These are phyloP conservation scores for Tinea semifulvella DNA, from an alignment of 2,888 invertebrate species.

Conservation along the genomic window DNA sequence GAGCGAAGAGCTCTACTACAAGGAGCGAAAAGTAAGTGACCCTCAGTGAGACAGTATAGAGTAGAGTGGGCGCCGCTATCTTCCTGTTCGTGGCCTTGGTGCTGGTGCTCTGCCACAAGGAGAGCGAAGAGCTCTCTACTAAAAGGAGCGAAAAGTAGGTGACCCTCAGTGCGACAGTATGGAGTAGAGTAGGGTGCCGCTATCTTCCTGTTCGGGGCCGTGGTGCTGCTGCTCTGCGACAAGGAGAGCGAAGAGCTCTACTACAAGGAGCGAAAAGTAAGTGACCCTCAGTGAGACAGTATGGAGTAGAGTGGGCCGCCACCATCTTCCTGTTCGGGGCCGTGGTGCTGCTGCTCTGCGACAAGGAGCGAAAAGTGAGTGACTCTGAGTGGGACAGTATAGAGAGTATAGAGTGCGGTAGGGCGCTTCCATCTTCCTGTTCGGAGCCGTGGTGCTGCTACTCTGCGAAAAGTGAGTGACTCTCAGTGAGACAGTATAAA, in stretches of 20 bases:
- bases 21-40: constrained; percentile 92
- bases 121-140: constrained; percentile 97
- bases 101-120: constrained; percentile 94
- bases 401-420: constrained; percentile 99
- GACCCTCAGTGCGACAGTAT: too few species aligned
- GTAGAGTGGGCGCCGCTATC: constrained; percentile 96
- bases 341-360: too few species aligned
- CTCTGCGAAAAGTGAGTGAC: constrained; percentile 98
- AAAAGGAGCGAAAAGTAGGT: constrained; percentile 93
- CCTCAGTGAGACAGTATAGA: too few species aligned
- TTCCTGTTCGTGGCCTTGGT: constrained; percentile 95
- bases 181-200: constrained; percentile 98
- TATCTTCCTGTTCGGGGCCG: constrained; percentile 94
- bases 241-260: constrained; percentile 98
- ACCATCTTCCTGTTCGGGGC: too few species aligned
- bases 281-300: too few species aligned
- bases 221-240: constrained; percentile 93
- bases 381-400: too few species aligned
- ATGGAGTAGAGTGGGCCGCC: too few species aligned
- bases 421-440: constrained; percentile 96
- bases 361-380: too few species aligned
- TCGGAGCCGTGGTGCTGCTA: constrained; percentile 91
- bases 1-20: constrained; percentile 97
- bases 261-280: constrained; percentile 95
- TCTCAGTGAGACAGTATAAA: constrained; percentile 97